phyloP scores from a whole-genome alignment of 2,797 vertebrate species.

The Fratercula arctica region DNA sequence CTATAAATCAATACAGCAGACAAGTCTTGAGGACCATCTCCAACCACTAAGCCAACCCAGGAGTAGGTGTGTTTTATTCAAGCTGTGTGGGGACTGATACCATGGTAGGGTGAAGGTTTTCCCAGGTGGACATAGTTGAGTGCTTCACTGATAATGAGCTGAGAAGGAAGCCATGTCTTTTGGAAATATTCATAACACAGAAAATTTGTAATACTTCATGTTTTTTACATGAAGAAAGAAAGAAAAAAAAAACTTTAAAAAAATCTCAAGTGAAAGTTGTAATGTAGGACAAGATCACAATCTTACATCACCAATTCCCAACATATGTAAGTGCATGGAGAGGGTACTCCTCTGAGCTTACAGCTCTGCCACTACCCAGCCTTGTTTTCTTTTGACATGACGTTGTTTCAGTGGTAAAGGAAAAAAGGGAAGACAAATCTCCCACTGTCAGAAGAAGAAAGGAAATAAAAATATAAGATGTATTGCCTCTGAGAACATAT shows the following conservation, averaged over 20 bases:
- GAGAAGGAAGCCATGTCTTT: not conserved
- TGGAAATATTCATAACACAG: not conserved
- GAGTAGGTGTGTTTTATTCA: not conserved
- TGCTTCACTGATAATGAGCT: not conserved
- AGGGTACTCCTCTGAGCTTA: not conserved
- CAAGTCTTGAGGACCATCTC: not conserved
- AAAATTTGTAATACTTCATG: not conserved
- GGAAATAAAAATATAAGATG: not conserved
- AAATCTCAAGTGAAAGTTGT: not conserved
- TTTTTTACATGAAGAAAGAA: not conserved
- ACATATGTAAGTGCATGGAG: not conserved
- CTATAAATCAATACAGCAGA: not conserved
- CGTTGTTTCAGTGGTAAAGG: not conserved
- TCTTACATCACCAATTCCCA: not conserved
- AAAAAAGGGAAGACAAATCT: not conserved
- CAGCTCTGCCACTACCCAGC: not conserved
- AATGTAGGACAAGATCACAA: not conserved
- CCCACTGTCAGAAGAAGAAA: not conserved
- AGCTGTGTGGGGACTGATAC: not conserved
- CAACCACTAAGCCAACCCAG: not conserved
- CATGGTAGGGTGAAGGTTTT: not conserved
- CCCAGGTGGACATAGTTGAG: not conserved
- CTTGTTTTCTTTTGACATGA: not conserved
- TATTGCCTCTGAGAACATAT: not conserved
- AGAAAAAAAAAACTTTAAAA: not conserved